Conservation (phyloP, 2,797 vertebrate species). For the Oreortyx pictus region DNA sequence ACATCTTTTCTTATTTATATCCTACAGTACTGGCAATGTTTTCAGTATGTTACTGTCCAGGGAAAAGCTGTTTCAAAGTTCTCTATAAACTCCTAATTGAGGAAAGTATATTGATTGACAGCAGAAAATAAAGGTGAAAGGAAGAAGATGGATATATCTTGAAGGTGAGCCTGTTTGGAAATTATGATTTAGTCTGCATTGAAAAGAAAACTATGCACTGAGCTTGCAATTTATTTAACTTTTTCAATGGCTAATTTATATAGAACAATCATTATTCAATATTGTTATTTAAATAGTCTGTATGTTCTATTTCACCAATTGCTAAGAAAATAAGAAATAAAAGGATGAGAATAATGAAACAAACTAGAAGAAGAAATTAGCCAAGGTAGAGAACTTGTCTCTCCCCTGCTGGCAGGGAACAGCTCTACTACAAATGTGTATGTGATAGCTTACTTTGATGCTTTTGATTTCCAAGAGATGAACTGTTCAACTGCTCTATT, state of each 20-base stretch:
- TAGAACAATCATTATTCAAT: neutral
- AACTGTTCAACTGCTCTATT: no score
- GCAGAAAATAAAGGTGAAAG: constrained; percentile 3
- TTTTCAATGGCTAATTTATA: neutral
- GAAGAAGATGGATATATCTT: neutral
- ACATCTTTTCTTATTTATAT: neutral
- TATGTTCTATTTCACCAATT: neutral
- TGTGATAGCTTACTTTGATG: no score
- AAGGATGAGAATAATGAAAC: neutral
- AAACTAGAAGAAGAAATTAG: neutral
- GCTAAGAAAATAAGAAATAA: neutral
- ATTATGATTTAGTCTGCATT: neutral
- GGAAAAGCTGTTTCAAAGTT: neutral
- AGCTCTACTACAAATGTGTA: no score
- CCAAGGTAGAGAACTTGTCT: neutral
- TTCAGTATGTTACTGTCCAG: neutral
- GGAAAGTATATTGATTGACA: neutral
- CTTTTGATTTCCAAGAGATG: no score
- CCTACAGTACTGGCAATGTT: neutral
- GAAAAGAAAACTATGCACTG: constrained; percentile 26
- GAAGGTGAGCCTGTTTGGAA: neutral
- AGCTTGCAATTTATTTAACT: constrained; percentile 8
- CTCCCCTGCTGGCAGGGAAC: neutral
- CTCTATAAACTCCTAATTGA: neutral
- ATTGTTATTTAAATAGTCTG: neutral